Percentiles rank a stretch among this genome's conserved stretches.
Evolutionary conservation across 2,797 vertebrate species (phyloP).

Genomic region (Rallus crepitans): DNA sequence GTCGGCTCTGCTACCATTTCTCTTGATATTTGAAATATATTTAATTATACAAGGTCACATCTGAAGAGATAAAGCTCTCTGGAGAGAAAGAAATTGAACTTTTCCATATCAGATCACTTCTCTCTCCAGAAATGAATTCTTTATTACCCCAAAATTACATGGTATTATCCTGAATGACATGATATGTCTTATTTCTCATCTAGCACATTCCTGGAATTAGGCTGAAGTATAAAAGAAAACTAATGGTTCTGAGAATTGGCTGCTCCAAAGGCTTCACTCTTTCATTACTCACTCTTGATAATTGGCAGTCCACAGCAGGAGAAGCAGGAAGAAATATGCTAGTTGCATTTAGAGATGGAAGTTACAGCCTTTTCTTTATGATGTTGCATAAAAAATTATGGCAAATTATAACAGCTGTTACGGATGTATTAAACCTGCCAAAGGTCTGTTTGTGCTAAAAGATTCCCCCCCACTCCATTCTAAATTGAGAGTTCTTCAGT

Average conservation of each 20-base stretch:
- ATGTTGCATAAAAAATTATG: conserved; percentile 63
- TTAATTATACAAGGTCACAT: conserved; percentile 86
- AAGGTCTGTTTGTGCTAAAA: conserved; percentile 62
- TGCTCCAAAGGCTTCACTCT: conserved; percentile 65
- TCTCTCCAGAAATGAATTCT: conserved; percentile 83
- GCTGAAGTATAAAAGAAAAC: conserved; percentile 77
- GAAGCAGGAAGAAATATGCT: conserved; percentile 51
- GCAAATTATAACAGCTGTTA: conserved; percentile 76
- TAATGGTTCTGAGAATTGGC: conserved; percentile 78
- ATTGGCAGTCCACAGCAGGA: conserved; percentile 67
- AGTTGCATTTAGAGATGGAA: conserved; percentile 57
- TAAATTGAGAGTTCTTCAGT: conserved; percentile 6
- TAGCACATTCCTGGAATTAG: conserved; percentile 79
- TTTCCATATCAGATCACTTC: conserved; percentile 80
- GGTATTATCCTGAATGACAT: conserved; percentile 83
- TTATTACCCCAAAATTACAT: conserved; percentile 82
- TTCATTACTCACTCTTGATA: conserved; percentile 69
- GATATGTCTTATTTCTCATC: conserved; percentile 81
- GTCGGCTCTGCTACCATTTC: conserved; percentile 78
- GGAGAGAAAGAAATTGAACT: conserved; percentile 83
- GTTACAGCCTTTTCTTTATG: conserved; percentile 68
- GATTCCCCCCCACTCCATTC: not conserved
- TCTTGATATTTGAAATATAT: conserved; percentile 83
- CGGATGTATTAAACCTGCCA: conserved; percentile 47
- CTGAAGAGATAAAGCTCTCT: conserved; percentile 80